phyloP scores from a whole-genome alignment of 2,797 vertebrate species.

The Lepus oiostolus region DNA sequence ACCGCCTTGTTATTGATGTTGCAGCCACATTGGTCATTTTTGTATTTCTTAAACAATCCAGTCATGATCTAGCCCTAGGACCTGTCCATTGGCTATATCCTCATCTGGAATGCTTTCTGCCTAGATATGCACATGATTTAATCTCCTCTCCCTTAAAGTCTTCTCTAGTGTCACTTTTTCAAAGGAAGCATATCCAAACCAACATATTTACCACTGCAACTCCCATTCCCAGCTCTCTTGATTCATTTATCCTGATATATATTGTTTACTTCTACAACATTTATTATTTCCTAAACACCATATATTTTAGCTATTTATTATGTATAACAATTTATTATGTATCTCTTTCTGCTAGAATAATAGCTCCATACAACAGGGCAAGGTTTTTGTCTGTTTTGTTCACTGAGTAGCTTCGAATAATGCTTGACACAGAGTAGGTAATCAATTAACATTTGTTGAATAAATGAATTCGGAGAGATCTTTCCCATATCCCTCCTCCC shows the following conservation, averaged over 20 bases:
- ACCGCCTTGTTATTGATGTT: background rate
- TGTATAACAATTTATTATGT: background rate
- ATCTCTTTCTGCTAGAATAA: background rate
- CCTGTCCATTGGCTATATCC: background rate
- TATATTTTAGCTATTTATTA: background rate
- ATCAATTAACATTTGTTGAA: background rate
- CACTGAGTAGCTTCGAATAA: background rate
- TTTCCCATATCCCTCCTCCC: background rate
- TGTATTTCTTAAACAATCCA: conserved; percentile 5
- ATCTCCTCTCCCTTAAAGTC: background rate
- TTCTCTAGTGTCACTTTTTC: background rate
- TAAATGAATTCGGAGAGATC: background rate
- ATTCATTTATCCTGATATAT: background rate
- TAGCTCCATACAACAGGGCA: background rate
- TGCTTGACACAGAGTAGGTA: background rate
- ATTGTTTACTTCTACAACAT: background rate
- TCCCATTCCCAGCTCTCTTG: background rate
- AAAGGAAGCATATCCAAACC: background rate
- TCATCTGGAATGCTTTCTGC: background rate
- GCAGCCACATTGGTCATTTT: background rate
- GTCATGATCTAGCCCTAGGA: background rate
- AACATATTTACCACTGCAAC: background rate
- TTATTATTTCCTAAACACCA: background rate
- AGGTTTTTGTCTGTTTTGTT: background rate
- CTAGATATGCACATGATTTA: background rate